phyloP scores from a whole-genome alignment of 2,888 invertebrate species.

The Pheosia gnoma region DNA sequence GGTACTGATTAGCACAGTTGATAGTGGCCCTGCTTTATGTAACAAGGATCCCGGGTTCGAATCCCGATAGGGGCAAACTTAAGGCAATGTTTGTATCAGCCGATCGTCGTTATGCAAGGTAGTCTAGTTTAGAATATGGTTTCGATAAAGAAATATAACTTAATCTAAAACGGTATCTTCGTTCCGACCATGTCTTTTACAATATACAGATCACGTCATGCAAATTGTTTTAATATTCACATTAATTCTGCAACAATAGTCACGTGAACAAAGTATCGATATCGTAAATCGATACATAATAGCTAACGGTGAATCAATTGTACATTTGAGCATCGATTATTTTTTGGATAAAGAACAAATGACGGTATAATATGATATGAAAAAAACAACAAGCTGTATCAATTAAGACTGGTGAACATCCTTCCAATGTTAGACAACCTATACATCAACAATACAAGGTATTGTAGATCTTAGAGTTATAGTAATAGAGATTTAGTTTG shows the following conservation, averaged over 20 bases:
- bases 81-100: no score
- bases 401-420: slow-evolving; percentile 51
- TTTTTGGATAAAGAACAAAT: slow-evolving; percentile 44
- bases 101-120: no score
- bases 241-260: neutral
- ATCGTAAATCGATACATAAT: slow-evolving; percentile 58
- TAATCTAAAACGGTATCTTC: no score
- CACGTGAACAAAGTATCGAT: slow-evolving; percentile 37
- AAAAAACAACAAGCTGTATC: slow-evolving; percentile 56
- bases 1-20: no score
- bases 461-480: neutral
- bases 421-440: slow-evolving; percentile 14
- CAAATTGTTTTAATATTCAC: slow-evolving; percentile 2
- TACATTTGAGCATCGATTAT: slow-evolving; percentile 66
- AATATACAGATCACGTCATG: neutral
- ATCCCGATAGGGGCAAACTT: no score
- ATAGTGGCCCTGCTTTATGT: no score
- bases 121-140: no score
- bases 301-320: slow-evolving; percentile 55
- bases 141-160: no score
- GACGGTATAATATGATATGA: slow-evolving; percentile 35
- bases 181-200: no score
- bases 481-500: slow-evolving; percentile 8
- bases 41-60: no score
- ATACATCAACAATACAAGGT: slow-evolving; percentile 2